phyloP scores from a whole-genome alignment of 2,797 vertebrate genomes.

The Paramormyrops hopkinsi region DNA sequence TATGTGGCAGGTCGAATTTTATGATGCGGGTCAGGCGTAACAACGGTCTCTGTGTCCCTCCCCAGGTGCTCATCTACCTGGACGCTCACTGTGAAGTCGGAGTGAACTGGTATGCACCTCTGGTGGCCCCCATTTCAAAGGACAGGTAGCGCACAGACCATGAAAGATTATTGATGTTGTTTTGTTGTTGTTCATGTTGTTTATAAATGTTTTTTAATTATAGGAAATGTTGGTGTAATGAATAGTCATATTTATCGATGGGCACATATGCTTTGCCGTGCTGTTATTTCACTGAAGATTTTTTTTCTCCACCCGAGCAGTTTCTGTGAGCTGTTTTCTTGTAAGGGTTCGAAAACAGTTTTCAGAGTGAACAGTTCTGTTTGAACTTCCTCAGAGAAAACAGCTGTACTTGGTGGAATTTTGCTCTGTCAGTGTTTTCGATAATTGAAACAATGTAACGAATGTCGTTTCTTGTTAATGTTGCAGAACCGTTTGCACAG shows the following conservation, averaged over 20 bases:
- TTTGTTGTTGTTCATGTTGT: background rate
- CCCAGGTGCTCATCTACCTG: constrained; percentile 91
- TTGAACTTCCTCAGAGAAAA: background rate
- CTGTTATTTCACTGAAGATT: background rate
- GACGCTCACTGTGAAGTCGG: constrained; percentile 97
- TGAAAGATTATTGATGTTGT: background rate
- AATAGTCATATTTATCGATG: background rate
- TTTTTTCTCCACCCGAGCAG: background rate
- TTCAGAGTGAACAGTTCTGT: background rate
- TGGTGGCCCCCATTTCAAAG: constrained; percentile 91
- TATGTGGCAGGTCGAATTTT: background rate
- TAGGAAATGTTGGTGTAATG: background rate
- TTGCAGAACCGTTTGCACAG: constrained; percentile 94
- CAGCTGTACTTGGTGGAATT: background rate
- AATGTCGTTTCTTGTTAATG: constrained; percentile 63
- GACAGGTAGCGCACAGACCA: constrained; percentile 71
- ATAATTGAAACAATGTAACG: background rate
- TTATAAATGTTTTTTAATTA: background rate
- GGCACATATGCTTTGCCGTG: background rate
- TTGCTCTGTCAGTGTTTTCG: background rate
- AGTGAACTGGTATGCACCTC: constrained; percentile 92
- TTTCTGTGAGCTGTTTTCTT: background rate
- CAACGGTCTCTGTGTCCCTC: constrained; percentile 17
- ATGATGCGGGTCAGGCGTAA: no score
- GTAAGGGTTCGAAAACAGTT: background rate